Conservation (phyloP, 53 echinoderm and acorn worm genomes). For the Stichopus horrens region DNA sequence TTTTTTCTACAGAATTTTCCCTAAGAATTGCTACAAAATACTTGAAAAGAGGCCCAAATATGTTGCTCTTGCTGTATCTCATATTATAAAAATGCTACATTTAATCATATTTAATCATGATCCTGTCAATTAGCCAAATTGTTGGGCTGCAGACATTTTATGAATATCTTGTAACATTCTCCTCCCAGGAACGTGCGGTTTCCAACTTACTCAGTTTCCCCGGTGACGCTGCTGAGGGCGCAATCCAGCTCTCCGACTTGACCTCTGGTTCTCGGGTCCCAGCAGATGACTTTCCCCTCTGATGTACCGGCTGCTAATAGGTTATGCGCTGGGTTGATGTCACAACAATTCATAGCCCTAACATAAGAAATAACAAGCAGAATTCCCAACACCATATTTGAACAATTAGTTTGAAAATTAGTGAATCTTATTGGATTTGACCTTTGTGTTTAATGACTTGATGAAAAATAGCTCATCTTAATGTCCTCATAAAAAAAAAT, state of each 20-base stretch:
- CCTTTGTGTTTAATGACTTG: no score
- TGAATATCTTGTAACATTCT: not conserved
- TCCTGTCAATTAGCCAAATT: not conserved
- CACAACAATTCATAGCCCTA: constrained; percentile 85
- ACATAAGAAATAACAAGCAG: not conserved
- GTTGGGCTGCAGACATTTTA: not conserved
- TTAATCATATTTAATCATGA: not conserved
- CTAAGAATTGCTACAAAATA: no score
- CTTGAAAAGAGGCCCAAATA: no score
- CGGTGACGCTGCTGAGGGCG: constrained; percentile 87
- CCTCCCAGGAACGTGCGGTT: not conserved
- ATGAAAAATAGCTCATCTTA: no score
- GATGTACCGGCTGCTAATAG: constrained; percentile 78
- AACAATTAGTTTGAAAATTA: no score
- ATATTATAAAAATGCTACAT: no score
- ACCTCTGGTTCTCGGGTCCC: constrained; percentile 86
- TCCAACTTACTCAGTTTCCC: constrained; percentile 75
- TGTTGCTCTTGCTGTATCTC: no score
- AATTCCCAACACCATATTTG: not conserved
- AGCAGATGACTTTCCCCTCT: constrained; percentile 90
- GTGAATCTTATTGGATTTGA: no score
- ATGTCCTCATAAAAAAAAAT: no score
- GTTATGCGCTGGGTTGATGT: constrained; percentile 81
- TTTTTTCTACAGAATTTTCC: no score
- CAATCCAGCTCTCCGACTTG: constrained; percentile 90